phyloP scores from a whole-genome alignment of 2,888 invertebrate genomes.

The Listrodromus nycthemerus region DNA sequence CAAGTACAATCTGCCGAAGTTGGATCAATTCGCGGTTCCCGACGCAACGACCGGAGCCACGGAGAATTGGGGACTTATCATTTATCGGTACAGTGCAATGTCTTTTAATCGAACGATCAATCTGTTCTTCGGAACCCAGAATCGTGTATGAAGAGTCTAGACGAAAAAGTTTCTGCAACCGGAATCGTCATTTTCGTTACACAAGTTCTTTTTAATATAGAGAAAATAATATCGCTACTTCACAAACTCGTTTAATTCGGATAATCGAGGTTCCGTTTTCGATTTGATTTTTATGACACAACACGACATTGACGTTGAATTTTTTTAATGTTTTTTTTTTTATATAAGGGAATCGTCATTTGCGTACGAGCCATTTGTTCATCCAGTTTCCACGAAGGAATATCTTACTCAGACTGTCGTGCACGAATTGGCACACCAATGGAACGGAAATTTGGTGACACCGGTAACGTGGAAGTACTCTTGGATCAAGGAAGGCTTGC shows the following conservation, averaged over 20 bases:
- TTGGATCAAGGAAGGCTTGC: slow-evolving; percentile 84
- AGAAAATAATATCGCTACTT: not conserved
- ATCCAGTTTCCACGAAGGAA: slow-evolving; percentile 63
- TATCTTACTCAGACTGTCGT: slow-evolving; percentile 76
- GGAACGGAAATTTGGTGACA: slow-evolving; percentile 81
- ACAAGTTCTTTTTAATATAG: too few species aligned
- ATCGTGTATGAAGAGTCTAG: not conserved
- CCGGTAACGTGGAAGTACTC: slow-evolving; percentile 77
- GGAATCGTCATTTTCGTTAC: too few species aligned
- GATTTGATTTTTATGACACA: not conserved
- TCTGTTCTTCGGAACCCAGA: not conserved
- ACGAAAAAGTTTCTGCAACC: too few species aligned
- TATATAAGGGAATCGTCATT: slow-evolving; percentile 58
- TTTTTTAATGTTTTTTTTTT: not conserved
- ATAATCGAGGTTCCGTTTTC: not conserved
- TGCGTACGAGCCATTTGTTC: slow-evolving; percentile 54
- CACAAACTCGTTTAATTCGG: not conserved
- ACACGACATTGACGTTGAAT: not conserved
- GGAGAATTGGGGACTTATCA: slow-evolving; percentile 96
- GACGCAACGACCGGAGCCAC: slow-evolving; percentile 95
- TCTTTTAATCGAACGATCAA: slow-evolving; percentile 5
- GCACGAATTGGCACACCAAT: slow-evolving; percentile 85
- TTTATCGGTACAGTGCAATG: slow-evolving; percentile 86
- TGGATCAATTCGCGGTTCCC: slow-evolving; percentile 89
- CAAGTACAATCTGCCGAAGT: slow-evolving; percentile 92